Base-by-base conservation (phyloP, 2,888 invertebrate species). In the Pachliopta kotzebuea region DNA sequence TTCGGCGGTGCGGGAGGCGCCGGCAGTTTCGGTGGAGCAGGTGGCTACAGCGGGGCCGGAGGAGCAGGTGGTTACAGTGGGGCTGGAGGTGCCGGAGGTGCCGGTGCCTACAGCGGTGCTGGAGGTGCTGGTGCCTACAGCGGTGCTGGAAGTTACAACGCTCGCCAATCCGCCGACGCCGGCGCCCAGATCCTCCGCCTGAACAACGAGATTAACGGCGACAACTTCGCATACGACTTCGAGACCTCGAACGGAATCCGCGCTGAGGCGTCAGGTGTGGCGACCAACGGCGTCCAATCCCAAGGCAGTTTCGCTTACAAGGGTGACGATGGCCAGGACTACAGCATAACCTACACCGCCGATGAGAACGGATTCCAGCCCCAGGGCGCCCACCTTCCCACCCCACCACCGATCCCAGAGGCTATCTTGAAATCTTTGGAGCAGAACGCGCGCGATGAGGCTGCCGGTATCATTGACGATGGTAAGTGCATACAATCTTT, bases 201-300 rank as follows among this genome's bases (percentile, higher is more conserved):
- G 45, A 90, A 89, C 83, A 90, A 78, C 59, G 90, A 91, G 64
- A 88, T 90, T 14, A 90, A 86, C 18, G 89, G 88, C 65, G 91
- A 91, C 53, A 86, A 88, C 6, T 91, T 91, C 79, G 74, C 86
- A 3, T 91, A 90, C 71, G 89, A 90, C 72, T 91, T 88, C 68
- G 91, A 91, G 68, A 91, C 91, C 2, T 90, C 90, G 4, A 91
- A 91, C 71, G 91, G 91, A 0, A 91, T 91, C 76, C 84, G 86
- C 26, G 91, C 91, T 78, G 90, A 91, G 37, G 91, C 91, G 0
- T 77, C 81, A 8, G 91, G 91, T 9, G 86, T 88, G 0, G 91
- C 90, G 53, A 87, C 90, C 21, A 90, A 90, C 26, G 91, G 91
- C 1, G 90, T 91, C 0, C 90, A 90, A 72, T 88, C 88, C n/a